Base-by-base conservation (phyloP, 2,113 vertebrate genomes). In the Podilymbus podiceps region DNA sequence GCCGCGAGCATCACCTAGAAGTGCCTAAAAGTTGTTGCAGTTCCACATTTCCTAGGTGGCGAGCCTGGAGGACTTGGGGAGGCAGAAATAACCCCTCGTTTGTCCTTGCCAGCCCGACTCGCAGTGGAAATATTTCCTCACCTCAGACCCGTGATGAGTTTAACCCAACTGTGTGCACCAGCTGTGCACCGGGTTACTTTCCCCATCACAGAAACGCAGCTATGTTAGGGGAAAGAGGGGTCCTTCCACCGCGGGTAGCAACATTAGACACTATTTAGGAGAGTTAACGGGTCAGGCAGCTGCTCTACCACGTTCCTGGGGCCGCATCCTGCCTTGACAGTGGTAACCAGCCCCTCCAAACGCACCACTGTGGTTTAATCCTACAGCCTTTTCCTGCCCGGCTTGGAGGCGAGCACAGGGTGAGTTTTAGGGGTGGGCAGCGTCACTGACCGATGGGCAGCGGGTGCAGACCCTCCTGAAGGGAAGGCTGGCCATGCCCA, bases 361-460 rank as follows among this genome's bases (percentile, higher is more conserved):
- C 20, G 30, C 35, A 58, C 40, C 38, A 3, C 15, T 4, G 4
- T 5, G 28, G 11, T 49, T 42, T 55, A n/a, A 56, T 18, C 28
- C 77, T n/a, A 11, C 15, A 56, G 44, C 15, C 28, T 16, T 23
- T 50, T 85, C 19, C 40, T 78, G 25, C 50, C 40, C 1, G 0
- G 21, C 56, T 19, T 40, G 7, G 31, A 19, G 33, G 21, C 25
- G 67, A 83, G 24, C 28, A 20, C 0, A 9, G 11, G 33, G 47
- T 0, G 30, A 42, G 10, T 69, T 92, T 18, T 59, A 49, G 64
- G 71, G 71, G 14, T 24, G 0, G 4, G 63, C 8, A 25, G 38
- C 4, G 6, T n/a, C 60, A 91, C 97, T 79, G 64, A 98, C 97
- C 73, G 82, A 89, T 0, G 73, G 90, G 58, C 96, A 97, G 30